Base-by-base conservation (phyloP, 2,888 invertebrate genomes). In the Fragum sueziense region DNA sequence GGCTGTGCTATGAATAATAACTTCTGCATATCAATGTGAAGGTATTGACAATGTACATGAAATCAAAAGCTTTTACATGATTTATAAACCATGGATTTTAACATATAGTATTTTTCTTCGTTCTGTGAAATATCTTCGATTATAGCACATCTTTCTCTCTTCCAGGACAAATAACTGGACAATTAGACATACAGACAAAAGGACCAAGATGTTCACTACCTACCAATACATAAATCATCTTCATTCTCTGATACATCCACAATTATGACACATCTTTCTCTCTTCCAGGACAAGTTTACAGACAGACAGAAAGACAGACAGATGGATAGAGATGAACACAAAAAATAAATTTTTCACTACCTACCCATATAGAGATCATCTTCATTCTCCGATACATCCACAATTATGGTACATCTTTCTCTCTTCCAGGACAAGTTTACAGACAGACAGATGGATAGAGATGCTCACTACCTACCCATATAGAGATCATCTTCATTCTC, bases 101-200 rank as follows among this genome's bases (percentile, higher is more conserved):
- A n/a, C n/a, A n/a, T n/a, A n/a, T n/a, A n/a, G n/a, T n/a, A n/a
- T n/a, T 85, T 68, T 17, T 59, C 81, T 33, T 77, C 70, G 51
- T 87, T 77, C 9, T 79, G 70, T 31, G 87, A 82, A 33, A 85
- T 84, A 11, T 74, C 83, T 41, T 87, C 72, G 11, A 88, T 79
- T 41, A 95, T 87, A 0, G 95, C 95, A 91, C 95, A 95, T 62
- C 95, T 90, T 90, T 62, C 95, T 34, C 90, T 91, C 27, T 86
- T 89, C 1, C 95, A 94, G 0, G 95, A 94, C 0, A 94, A 94
- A 76, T 93, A n/a, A n/a, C n/a, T n/a, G n/a, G n/a, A n/a, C n/a
- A n/a, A n/a, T n/a, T n/a, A n/a, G n/a, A n/a, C n/a, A n/a, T n/a
- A n/a, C n/a, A n/a, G n/a, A n/a, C n/a, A n/a, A n/a, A n/a, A n/a